phyloP scores from a whole-genome alignment of 1,140 invertebrate genomes.

The Drosophila ficusphila region DNA sequence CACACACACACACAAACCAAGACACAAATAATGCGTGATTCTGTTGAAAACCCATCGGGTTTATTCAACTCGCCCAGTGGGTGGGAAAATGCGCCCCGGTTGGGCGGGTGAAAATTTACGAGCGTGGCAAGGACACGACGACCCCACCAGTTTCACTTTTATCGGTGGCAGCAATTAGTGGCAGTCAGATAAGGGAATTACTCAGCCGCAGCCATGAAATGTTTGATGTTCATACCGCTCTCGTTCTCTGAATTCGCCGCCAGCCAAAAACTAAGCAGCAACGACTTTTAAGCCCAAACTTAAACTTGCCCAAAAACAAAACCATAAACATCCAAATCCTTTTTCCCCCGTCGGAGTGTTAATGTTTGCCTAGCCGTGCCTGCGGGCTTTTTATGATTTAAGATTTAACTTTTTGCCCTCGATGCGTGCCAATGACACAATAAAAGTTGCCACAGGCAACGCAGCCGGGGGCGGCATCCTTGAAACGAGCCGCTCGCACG shows the following conservation, averaged over 20 bases:
- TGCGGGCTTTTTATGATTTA: slow-evolving; percentile 59
- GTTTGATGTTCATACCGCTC: slow-evolving; percentile 20
- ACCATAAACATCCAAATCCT: slow-evolving; percentile 39
- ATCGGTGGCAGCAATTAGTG: slow-evolving; percentile 61
- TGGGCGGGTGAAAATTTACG: slow-evolving; percentile 4
- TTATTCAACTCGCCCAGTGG: slow-evolving; percentile 64
- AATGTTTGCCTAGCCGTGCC: slow-evolving; percentile 4
- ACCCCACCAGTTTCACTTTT: slow-evolving; percentile 24
- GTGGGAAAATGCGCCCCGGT: background rate
- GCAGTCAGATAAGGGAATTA: slow-evolving; percentile 48
- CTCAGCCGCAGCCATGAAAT: slow-evolving; percentile 18
- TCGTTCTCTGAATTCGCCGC: too few relatives aligned
- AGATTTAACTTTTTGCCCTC: slow-evolving; percentile 65
- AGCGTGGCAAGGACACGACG: slow-evolving; percentile 9
- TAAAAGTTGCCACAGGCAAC: slow-evolving; percentile 63
- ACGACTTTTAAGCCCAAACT: slow-evolving; percentile 2
- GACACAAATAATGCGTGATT: slow-evolving; percentile 68
- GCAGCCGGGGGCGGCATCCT: slow-evolving; percentile 40
- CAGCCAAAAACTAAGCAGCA: slow-evolving; percentile 10
- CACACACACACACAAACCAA: slow-evolving; percentile 28
- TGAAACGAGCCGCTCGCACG: slow-evolving; percentile 62
- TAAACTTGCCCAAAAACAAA: slow-evolving; percentile 13
- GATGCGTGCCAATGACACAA: slow-evolving; percentile 73
- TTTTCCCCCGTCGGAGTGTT: background rate
- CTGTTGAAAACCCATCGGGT: slow-evolving; percentile 58